phyloP scores from a whole-genome alignment of 2,888 invertebrate species.

The Oscheius onirici region DNA sequence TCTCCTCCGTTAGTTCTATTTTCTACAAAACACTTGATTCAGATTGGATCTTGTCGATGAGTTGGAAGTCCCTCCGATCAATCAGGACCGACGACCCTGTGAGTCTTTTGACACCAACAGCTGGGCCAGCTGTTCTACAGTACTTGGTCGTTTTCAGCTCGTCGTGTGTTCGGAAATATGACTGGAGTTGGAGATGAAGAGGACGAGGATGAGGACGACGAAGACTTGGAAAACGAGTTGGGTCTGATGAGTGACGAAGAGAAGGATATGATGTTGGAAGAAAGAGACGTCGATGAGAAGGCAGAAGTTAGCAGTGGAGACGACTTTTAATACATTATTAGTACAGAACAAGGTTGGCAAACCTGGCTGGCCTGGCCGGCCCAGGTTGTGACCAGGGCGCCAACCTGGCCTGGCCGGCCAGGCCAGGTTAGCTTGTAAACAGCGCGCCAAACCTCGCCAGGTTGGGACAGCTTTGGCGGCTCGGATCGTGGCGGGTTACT shows the following conservation, averaged over 20 bases:
- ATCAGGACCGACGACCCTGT: conserved; percentile 39
- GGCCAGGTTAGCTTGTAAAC: too few relatives aligned
- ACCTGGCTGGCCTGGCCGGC: too few relatives aligned
- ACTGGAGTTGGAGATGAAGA: conserved; percentile 71
- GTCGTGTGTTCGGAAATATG: conserved; percentile 67
- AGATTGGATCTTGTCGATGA: conserved; percentile 30
- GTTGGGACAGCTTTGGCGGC: too few relatives aligned
- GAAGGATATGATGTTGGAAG: conserved; percentile 21
- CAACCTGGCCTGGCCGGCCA: too few relatives aligned
- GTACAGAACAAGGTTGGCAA: too few relatives aligned
- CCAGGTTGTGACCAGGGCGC: too few relatives aligned
- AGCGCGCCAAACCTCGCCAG: too few relatives aligned
- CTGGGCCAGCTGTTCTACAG: not conserved
- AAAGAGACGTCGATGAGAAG: conserved; percentile 4
- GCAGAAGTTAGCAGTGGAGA: conserved; percentile 33
- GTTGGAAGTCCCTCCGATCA: conserved; percentile 31
- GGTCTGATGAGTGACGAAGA: conserved; percentile 34
- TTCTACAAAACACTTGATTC: not conserved
- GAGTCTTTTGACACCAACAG: conserved; percentile 5
- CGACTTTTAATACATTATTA: conserved; percentile 27
- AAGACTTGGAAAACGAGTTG: conserved; percentile 33
- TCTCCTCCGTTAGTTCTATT: conserved; percentile 43
- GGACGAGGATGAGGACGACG: conserved; percentile 68
- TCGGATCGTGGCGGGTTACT: too few relatives aligned
- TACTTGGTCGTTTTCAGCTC: conserved; percentile 19